Conservation (phyloP, 2,888 invertebrate genomes). For the Ceramica pisi region DNA sequence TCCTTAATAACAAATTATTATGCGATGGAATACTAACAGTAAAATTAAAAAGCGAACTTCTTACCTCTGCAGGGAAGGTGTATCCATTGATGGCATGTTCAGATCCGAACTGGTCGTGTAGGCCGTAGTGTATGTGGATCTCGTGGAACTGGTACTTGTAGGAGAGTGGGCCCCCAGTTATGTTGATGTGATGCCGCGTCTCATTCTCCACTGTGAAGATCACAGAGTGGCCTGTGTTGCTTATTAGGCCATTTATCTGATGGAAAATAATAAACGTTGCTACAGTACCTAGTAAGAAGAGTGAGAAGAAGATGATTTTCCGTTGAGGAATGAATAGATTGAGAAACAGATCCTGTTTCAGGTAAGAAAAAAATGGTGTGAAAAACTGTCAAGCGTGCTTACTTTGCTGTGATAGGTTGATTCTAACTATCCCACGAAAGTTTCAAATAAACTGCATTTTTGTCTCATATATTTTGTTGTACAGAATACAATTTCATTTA, state of each 20-base stretch:
- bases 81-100: slow-evolving; percentile 99
- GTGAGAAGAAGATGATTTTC: too few relatives aligned
- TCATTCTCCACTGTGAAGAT: slow-evolving; percentile 97
- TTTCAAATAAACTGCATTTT: too few relatives aligned
- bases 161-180: slow-evolving; percentile 98
- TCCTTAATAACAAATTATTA: neutral
- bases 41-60: slow-evolving; percentile 67
- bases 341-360: neutral
- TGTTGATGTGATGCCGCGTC: slow-evolving; percentile 96
- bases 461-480: too few relatives aligned
- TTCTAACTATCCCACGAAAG: too few relatives aligned
- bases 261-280: slow-evolving; percentile 51
- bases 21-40: neutral
- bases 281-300: neutral
- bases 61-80: slow-evolving; percentile 99
- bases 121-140: slow-evolving; percentile 98
- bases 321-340: neutral
- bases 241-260: slow-evolving; percentile 97
- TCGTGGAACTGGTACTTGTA: slow-evolving; percentile 99
- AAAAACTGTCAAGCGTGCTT: too few relatives aligned
- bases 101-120: slow-evolving; percentile 97
- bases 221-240: slow-evolving; percentile 98
- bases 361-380: neutral
- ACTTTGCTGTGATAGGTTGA: too few relatives aligned
- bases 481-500: too few relatives aligned